Evolutionary conservation across 1,140 invertebrate species (phyloP).

Genomic region (Cotesia vestalis): DNA sequence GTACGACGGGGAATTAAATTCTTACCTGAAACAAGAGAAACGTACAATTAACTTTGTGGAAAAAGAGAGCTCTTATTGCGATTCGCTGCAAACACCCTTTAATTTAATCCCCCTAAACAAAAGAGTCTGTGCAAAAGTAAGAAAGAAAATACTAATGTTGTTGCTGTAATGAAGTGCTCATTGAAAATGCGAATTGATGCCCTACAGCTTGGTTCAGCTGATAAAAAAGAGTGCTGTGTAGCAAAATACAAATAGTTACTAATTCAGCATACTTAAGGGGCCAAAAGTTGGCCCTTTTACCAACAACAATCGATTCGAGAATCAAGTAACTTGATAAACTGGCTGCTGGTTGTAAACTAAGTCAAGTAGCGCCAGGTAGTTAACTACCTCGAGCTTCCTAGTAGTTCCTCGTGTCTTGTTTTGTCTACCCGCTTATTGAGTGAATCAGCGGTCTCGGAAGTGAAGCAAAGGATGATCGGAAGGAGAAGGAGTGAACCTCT

Average conservation of each 20-base stretch:
- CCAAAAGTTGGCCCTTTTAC: background rate
- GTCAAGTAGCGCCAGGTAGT: too few relatives aligned
- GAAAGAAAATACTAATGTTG: background rate
- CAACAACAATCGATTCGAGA: conserved; percentile 2
- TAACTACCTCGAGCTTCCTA: too few relatives aligned
- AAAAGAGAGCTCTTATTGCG: conserved; percentile 24
- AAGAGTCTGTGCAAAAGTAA: background rate
- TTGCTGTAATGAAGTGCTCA: too few relatives aligned
- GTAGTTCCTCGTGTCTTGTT: too few relatives aligned
- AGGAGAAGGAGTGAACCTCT: background rate
- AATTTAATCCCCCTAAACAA: background rate
- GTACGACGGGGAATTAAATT: conserved; percentile 33
- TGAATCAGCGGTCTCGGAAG: too few relatives aligned
- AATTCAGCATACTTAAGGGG: background rate
- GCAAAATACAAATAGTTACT: background rate
- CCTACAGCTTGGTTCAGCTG: background rate
- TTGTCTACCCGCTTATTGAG: too few relatives aligned
- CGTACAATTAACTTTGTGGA: conserved; percentile 37
- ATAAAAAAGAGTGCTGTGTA: background rate
- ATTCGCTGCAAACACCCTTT: conserved; percentile 2
- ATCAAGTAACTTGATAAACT: conserved; percentile 8
- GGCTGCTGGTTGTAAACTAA: background rate
- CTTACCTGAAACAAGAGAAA: conserved; percentile 56
- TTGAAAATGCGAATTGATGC: too few relatives aligned
- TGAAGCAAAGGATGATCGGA: too few relatives aligned